Base-by-base conservation (phyloP, 2,888 invertebrate species). In the Girardia tigrina region DNA sequence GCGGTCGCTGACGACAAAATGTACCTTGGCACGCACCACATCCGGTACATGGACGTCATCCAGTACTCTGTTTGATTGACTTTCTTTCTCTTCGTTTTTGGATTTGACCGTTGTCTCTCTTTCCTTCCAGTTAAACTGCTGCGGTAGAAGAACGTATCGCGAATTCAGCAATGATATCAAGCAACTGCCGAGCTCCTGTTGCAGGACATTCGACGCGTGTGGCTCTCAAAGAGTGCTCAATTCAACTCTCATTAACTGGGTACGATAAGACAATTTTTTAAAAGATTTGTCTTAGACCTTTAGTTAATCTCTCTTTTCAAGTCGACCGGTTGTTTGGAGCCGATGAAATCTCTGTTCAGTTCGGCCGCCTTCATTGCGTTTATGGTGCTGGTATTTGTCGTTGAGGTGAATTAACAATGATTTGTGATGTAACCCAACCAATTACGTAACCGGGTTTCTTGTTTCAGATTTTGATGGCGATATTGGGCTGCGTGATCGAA, bases 401-500 rank as follows among this genome's bases (percentile, higher is more conserved):
- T 56, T 16, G 56, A 56, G 56, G 56, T 56, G 23, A 12, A n/a
- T 56, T 56, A 12, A n/a, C 23, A 56, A 56, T 56, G 6, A n/a
- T 20, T 56, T 8, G 23, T 4, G 4, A 56, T 2, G 23, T 56
- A 20, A n/a, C 56, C 20, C 23, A 56, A 56, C 23, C 36, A 36
- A 36, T 36, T 36, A 16, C 16, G 8, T n/a, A n/a, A n/a, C n/a
- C n/a, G 23, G 23, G n/a, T 56, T 12, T 56, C 23, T 20, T 56
- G 4, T 20, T 56, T 56, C 4, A 56, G 56, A 16, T 56, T n/a
- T 56, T 56, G 23, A 56, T 56, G 56, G 56, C 56, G 4, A 6
- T 56, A 56, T 56, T 56, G n/a, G 56, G 56, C n/a, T 56, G 56
- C 20, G n/a, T 56, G n/a, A 56, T 56, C 23, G n/a, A 56, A 56